Evolutionary conservation across 2,113 vertebrate genomes (phyloP).

Genomic region (Felis catus): F.catus_Fca126_mat1.0 CM031424.1:93426001-93426500

Average conservation of each 20-base stretch:
- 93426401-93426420: neutral
- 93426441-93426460: neutral
- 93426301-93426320: neutral
- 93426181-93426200: accelerated
- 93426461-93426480: accelerated
- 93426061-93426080: neutral
- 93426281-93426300: neutral
- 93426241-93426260: accelerated
- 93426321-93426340: too few relatives aligned
- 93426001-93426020: neutral
- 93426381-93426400: accelerated
- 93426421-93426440: neutral
- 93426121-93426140: accelerated
- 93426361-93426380: neutral
- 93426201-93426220: accelerated
- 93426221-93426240: neutral
- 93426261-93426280: accelerated
- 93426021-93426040: too few relatives aligned
- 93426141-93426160: accelerated
- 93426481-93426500: neutral
- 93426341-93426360: accelerated
- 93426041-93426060: too few relatives aligned
- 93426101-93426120: too few relatives aligned
- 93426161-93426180: neutral
- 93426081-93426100: neutral